A percentile compares a stretch with the other conserved stretches of the same genome.
These are phyloP conservation scores for Xyliphius kryptos DNA, from an alignment of 2,113 vertebrate species.

Conservation along the genomic window DNA sequence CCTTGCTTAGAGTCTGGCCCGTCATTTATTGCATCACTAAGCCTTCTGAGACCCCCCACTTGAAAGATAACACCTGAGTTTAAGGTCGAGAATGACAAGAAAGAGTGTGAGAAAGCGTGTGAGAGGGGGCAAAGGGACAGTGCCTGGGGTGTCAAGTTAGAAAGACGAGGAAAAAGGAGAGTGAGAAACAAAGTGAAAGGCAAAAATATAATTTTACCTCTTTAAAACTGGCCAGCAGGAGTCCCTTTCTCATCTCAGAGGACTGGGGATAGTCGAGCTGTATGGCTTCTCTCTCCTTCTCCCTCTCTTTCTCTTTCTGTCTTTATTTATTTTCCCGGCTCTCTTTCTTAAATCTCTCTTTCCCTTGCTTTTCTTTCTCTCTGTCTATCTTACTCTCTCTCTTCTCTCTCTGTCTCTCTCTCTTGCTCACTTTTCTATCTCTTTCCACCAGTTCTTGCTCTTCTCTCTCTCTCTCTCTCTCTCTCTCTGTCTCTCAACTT, in stretches of 20 bases:
- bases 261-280: constrained; percentile 69
- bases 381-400: no score
- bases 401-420: no score
- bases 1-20: no score
- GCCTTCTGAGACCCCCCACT: constrained; percentile 54
- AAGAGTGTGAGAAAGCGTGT: constrained; percentile 43
- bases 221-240: no score
- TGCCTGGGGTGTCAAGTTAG: constrained; percentile 48
- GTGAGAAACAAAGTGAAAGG: constrained; percentile 72
- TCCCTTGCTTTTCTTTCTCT: no score
- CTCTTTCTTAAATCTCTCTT: no score
- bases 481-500: no score
- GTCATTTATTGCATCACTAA: constrained; percentile 64
- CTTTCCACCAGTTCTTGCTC: no score
- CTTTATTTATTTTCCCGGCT: no score
- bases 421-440: no score
- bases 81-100: constrained; percentile 35
- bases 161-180: constrained; percentile 49
- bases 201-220: constrained; percentile 75
- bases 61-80: constrained; percentile 86
- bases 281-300: constrained; percentile 57
- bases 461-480: no score
- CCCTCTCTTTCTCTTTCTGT: no score
- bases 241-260: constrained; percentile 71
- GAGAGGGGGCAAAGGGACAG: constrained; percentile 43